These are phyloP conservation scores for Clarias magur DNA, from an alignment of 2,113 vertebrate genomes.

Conservation along the genomic window DNA sequence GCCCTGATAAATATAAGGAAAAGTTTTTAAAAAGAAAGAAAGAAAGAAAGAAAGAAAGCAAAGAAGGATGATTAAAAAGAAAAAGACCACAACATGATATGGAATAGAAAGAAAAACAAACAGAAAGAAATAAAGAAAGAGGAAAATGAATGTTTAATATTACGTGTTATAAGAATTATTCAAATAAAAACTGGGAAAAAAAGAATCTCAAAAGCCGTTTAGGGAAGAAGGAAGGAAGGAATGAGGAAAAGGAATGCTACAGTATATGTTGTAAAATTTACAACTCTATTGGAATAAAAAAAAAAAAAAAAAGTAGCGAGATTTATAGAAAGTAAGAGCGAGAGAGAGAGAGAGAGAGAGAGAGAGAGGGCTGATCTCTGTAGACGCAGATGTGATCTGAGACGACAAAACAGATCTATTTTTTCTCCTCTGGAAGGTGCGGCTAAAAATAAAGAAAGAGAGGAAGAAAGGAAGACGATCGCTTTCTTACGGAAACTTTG, in stretches of 20 bases:
- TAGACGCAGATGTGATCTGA: neutral
- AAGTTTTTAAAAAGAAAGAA: too few relatives aligned
- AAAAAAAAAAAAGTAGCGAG: neutral
- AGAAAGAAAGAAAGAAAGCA: too few relatives aligned
- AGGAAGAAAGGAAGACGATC: neutral
- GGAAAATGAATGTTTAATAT: too few relatives aligned
- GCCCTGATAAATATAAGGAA: too few relatives aligned
- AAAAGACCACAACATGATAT: too few relatives aligned
- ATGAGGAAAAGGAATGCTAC: neutral
- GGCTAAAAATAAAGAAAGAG: constrained; percentile 10
- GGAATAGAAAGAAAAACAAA: too few relatives aligned
- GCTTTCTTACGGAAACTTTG: constrained; percentile 47
- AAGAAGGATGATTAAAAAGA: too few relatives aligned
- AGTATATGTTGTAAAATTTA: too few relatives aligned
- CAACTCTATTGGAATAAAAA: neutral
- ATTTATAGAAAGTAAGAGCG: neutral
- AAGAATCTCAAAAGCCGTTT: too few relatives aligned
- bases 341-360: neutral
- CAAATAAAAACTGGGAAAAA: too few relatives aligned
- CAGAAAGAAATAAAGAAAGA: too few relatives aligned
- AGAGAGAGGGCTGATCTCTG: neutral
- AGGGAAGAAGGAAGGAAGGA: neutral
- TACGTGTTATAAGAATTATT: too few relatives aligned
- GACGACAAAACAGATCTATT: neutral
- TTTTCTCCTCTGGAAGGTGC: neutral